Conservation (phyloP, 2,797 vertebrate species). For the Petrocephalus schoutedeni region DNA sequence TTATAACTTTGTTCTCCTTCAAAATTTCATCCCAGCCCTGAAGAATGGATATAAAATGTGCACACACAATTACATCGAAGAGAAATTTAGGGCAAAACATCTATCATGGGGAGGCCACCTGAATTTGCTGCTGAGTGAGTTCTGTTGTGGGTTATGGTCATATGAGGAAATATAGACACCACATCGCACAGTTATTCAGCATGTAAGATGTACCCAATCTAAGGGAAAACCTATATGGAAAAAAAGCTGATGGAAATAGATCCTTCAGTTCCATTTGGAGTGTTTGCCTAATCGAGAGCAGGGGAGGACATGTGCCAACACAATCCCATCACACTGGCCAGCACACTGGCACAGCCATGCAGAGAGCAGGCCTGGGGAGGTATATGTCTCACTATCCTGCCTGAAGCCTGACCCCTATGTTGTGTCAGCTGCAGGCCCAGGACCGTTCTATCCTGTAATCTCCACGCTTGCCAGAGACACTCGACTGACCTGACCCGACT, state of each 20-base stretch:
- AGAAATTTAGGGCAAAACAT: neutral
- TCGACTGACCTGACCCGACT: neutral
- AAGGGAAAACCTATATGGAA: neutral
- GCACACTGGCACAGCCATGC: neutral
- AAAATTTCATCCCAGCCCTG: neutral
- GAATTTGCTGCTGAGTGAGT: neutral
- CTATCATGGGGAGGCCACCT: neutral
- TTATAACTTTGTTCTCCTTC: neutral
- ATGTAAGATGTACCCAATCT: neutral
- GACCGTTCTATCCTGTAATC: neutral
- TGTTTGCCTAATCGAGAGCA: neutral
- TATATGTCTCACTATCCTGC: neutral
- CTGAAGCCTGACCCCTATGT: neutral
- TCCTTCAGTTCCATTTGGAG: neutral
- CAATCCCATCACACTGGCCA: neutral
- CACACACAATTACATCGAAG: neutral
- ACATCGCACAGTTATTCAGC: neutral
- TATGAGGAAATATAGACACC: neutral
- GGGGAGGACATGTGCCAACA: neutral
- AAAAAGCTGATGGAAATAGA: neutral
- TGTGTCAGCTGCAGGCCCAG: slow-evolving; percentile 9
- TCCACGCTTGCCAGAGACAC: neutral
- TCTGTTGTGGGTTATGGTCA: neutral
- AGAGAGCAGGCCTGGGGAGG: neutral
- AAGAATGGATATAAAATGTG: neutral